Evolutionary conservation across 2,113 vertebrate genomes (phyloP), one percentile per base, ranked within the genome.

Genomic region (Centropus bengalensis): DNA sequence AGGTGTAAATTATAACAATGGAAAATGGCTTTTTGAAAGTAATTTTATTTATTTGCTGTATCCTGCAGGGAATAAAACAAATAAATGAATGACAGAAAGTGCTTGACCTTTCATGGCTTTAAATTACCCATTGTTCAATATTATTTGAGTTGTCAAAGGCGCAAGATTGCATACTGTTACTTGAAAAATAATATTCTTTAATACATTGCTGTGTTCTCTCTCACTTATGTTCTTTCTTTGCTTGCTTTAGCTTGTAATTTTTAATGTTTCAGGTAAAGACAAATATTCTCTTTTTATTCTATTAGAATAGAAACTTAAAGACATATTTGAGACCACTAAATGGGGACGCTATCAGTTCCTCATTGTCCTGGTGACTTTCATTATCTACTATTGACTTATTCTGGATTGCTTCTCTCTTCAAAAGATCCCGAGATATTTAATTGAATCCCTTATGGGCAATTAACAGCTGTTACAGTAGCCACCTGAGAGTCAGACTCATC

Each of bases 1-100:
- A 67, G 63, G 38, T 0, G 0, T 60, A 82, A 80, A 94, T 69
- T 3, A 47, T 64, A 77, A 82, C 32, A 93, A 27, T 14, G 38
- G 70, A 91, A 91, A 93, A 85, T 63, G 20, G 24, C 40, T 73
- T 91, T 79, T 91, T 91, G 75, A 30, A 93, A 66, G 19, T 78
- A 74, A 73, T 88, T 78, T 67, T 88, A 78, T 91, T 74, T 86
- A 86, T 86, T 71, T 79, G 10, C 68, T 70, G 19, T 19, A 26
- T 91, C 23, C 54, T 91, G 13, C 5, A 16, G 22, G 36, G 32
- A 94, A 40, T 78, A 33, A 80, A 93, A 71, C 52, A 92, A 88
- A 87, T 55, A 83, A 55, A 82, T 51, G 32, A 80, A 79, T 12
- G 45, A 92, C 82, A 11, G 12, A 78, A 91, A 63, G 52, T 69